Evolutionary conservation across 2,797 vertebrate genomes (phyloP).

Genomic region (Telmatherina bonti): DNA sequence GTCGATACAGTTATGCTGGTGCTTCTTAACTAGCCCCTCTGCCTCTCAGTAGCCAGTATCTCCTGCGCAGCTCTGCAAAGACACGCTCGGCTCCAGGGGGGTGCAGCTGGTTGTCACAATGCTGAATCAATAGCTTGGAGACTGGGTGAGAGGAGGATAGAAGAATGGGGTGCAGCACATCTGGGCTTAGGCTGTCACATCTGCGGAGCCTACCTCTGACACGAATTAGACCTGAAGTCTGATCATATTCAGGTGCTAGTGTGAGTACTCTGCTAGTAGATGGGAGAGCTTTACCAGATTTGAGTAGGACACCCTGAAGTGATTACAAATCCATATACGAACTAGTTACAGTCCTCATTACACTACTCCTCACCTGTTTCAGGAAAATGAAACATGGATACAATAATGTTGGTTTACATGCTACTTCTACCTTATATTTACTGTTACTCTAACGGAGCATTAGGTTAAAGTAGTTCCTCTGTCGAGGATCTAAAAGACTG

Average conservation of each 20-base stretch:
- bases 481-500: too few species aligned
- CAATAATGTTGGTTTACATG: too few species aligned
- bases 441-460: too few species aligned
- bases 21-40: constrained; percentile 17
- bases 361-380: too few species aligned
- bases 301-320: too few species aligned
- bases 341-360: too few species aligned
- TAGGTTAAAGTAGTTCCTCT: too few species aligned
- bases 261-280: not conserved
- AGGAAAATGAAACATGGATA: too few species aligned
- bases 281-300: not conserved
- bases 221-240: not conserved
- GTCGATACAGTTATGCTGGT: not conserved
- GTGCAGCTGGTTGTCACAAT: constrained; percentile 7
- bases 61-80: constrained; percentile 6
- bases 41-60: constrained; percentile 21
- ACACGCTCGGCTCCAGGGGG: constrained; percentile 25
- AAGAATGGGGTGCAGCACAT: constrained; percentile 5
- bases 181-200: not conserved
- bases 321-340: too few species aligned
- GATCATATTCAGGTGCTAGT: constrained; percentile 5
- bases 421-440: too few species aligned
- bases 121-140: constrained; percentile 10
- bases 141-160: constrained; percentile 6
- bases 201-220: not conserved